Percentiles rank a stretch among this genome's conserved stretches.
Evolutionary conservation across 2,113 vertebrate species (phyloP).

Genomic region (Heterochromis multidens): DNA sequence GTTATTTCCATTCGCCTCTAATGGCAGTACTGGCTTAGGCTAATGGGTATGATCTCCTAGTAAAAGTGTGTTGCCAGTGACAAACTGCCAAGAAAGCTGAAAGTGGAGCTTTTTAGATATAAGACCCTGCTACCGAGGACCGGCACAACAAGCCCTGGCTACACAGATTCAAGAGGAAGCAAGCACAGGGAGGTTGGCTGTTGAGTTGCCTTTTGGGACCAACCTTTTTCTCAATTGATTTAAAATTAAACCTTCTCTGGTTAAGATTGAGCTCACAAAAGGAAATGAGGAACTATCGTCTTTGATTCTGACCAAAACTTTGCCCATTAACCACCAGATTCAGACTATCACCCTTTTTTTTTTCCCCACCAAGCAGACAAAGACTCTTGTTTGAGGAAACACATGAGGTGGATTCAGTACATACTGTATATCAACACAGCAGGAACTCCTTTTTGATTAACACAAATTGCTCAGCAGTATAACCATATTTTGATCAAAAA

Average conservation of each 20-base stretch:
- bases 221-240: background rate
- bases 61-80: background rate
- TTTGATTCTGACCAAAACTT: background rate
- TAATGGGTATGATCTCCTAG: background rate
- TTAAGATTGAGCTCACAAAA: background rate
- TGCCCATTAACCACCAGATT: background rate
- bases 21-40: background rate
- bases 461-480: background rate
- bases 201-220: background rate
- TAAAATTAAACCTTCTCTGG: background rate
- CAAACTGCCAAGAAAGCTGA: background rate
- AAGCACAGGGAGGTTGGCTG: background rate
- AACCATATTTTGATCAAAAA: no score
- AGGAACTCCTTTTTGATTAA: background rate
- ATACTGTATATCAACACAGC: background rate
- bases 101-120: background rate
- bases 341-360: accelerated
- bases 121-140: background rate
- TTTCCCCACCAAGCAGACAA: background rate
- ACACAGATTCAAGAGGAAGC: background rate
- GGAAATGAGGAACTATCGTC: background rate
- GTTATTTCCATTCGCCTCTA: background rate
- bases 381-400: background rate
- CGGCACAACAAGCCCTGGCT: background rate
- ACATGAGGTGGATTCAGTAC: no score